A percentile compares a stretch with the other conserved stretches of the same genome.
These are phyloP conservation scores for Clarias pachynema DNA, from an alignment of 2,797 vertebrate species.

Conservation along the genomic window DNA sequence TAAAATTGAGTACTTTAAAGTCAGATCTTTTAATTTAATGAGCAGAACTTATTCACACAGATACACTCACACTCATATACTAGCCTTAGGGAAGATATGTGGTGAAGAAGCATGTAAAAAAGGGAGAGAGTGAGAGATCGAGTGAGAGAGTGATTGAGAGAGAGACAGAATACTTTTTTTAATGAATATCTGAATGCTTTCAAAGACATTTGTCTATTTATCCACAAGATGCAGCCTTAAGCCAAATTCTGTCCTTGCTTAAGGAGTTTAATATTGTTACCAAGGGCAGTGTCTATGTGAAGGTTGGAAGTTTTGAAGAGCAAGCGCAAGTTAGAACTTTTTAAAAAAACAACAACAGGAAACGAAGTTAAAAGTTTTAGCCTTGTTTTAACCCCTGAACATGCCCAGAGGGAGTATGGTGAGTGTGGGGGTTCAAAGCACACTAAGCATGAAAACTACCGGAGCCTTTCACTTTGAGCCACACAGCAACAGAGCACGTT, in stretches of 20 bases:
- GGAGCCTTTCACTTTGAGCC: conserved; percentile 25
- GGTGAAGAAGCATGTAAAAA: conserved; percentile 5
- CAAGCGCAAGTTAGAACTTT: not conserved
- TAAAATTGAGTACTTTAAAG: conserved; percentile 27
- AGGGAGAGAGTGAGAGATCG: not conserved
- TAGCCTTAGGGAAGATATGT: conserved; percentile 17
- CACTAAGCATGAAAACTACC: conserved; percentile 29
- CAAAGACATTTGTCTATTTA: conserved; percentile 26
- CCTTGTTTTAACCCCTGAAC: conserved; percentile 15
- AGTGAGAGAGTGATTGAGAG: not conserved
- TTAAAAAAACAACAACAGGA: not conserved
- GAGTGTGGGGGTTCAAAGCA: conserved; percentile 35
- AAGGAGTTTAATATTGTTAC: conserved; percentile 16
- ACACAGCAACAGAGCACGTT: not conserved
- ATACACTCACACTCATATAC: conserved; percentile 11
- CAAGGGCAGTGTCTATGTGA: not conserved
- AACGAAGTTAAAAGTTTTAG: conserved; percentile 17
- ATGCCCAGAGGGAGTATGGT: conserved; percentile 42
- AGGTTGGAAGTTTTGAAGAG: not conserved
- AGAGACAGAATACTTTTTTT: not conserved
- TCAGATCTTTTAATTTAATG: not conserved
- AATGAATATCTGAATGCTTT: conserved; percentile 18
- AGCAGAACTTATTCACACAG: conserved; percentile 2
- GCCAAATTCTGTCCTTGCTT: not conserved
- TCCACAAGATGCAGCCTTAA: not conserved